Conservation (phyloP, 2,888 invertebrate species). For the Apantesis nais region DNA sequence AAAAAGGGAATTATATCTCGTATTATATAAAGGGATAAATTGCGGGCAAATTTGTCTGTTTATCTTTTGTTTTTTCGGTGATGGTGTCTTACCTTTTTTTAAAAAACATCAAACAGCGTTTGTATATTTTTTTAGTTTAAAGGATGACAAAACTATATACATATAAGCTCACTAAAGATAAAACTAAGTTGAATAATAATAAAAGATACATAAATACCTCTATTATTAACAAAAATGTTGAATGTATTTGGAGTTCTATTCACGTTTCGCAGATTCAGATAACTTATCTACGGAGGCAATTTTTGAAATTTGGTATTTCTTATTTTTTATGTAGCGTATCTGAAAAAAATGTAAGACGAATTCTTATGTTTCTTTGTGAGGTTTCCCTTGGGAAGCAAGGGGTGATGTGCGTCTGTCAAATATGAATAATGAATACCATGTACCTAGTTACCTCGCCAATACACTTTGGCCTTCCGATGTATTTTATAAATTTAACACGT, state of each 20-base stretch:
- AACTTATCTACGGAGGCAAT: slow-evolving; percentile 35
- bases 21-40: no score
- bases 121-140: slow-evolving; percentile 20
- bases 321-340: slow-evolving; percentile 32
- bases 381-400: slow-evolving; percentile 37
- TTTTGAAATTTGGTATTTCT: slow-evolving; percentile 32
- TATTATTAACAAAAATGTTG: slow-evolving; percentile 37
- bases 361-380: slow-evolving; percentile 32
- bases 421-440: slow-evolving; percentile 48
- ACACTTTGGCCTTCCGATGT: slow-evolving; percentile 38
- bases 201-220: slow-evolving; percentile 17
- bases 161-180: slow-evolving; percentile 19
- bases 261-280: slow-evolving; percentile 26
- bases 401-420: slow-evolving; percentile 36
- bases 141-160: neutral
- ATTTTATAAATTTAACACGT: slow-evolving; percentile 31
- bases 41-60: slow-evolving; percentile 17
- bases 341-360: slow-evolving; percentile 30
- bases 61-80: slow-evolving; percentile 19
- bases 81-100: slow-evolving; percentile 10
- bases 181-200: slow-evolving; percentile 21
- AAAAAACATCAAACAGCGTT: slow-evolving; percentile 23
- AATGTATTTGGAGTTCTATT: slow-evolving; percentile 38
- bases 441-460: slow-evolving; percentile 35
- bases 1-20: no score